Base-by-base conservation (phyloP, 2,113 vertebrate species). In the Oreochromis tanganicae region DNA sequence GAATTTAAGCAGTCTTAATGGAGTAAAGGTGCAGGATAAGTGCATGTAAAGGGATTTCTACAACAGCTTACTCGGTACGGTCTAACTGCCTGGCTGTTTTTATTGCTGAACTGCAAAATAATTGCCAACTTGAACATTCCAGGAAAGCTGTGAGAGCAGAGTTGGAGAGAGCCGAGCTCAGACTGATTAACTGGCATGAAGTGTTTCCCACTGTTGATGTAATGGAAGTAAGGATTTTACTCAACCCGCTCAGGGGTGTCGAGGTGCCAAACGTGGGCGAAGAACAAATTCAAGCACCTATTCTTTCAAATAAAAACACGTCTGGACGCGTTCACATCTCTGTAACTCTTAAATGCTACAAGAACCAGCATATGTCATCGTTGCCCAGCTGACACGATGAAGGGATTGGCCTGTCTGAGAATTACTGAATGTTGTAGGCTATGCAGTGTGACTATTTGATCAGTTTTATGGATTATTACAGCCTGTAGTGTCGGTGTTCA, bases 131-230 rank as follows among this genome's bases (percentile, higher is more conserved):
- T 57, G 83, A 91, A 87, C 85, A 81, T 86, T 87, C 55, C 85
- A 80, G 89, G 66, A 80, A 68, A 90, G 57, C 81, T 36, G 80
- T 79, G 92, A 91, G 85, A 79, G 83, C 82, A 78, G 80, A 84
- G 61, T 9, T 75, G 90, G 84, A 89, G 19, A 2, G 12, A 36
- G 85, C 50, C 3, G 16, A 84, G 84, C 43, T 81, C n/a, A 36
- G 57, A 61, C 88, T 91, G 87, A 90, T 90, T 86, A 83, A 89
- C 61, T 84, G 91, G 91, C 85, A 71, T 43, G 16, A 85, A 82
- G 43, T 57, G 82, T 88, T 93, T 88, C 82, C 90, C 71, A 84
- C 68, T 82, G 93, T 81, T 93, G 87, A 93, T 83, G 85, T 92
- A 87, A 89, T 87, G 82, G 86, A 91, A 90, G 86, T 63, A 52